Evolutionary conservation across 2,888 invertebrate genomes (phyloP).

Genomic region (Abrostola triplasia): DNA sequence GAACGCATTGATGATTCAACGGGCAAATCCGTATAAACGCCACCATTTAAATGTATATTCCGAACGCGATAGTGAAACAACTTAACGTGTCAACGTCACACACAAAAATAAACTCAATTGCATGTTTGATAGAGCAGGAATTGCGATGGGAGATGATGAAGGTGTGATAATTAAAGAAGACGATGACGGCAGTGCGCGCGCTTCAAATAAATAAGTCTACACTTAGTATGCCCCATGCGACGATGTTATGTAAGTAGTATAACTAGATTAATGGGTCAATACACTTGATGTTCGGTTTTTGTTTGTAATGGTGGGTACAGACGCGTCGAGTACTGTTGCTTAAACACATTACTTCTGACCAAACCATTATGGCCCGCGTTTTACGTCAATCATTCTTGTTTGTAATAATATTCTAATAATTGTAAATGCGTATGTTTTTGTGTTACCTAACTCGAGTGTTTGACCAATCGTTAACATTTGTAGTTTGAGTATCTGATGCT

Average conservation of each 20-base stretch:
- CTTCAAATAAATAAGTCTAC: slow-evolving; percentile 67
- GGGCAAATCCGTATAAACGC: slow-evolving; percentile 71
- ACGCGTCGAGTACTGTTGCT: slow-evolving; percentile 43
- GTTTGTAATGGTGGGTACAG: slow-evolving; percentile 38
- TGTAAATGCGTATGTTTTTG: slow-evolving; percentile 36
- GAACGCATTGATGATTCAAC: slow-evolving; percentile 71
- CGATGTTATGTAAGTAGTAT: slow-evolving; percentile 71
- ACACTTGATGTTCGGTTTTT: slow-evolving; percentile 59
- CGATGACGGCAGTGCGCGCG: slow-evolving; percentile 71
- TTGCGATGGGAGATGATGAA: slow-evolving; percentile 30
- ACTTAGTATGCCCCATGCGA: slow-evolving; percentile 69
- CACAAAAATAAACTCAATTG: slow-evolving; percentile 41
- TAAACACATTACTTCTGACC: slow-evolving; percentile 40
- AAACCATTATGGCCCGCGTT: slow-evolving; percentile 33
- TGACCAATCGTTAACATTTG: slow-evolving; percentile 53
- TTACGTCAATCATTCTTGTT: slow-evolving; percentile 57
- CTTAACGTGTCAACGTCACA: slow-evolving; percentile 22
- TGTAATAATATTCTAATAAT: slow-evolving; percentile 44
- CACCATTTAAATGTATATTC: slow-evolving; percentile 65
- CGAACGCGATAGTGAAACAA: slow-evolving; percentile 49
- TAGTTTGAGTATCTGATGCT: slow-evolving; percentile 27
- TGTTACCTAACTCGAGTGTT: slow-evolving; percentile 48
- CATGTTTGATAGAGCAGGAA: slow-evolving; percentile 30
- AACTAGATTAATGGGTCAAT: slow-evolving; percentile 80
- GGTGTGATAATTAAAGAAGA: slow-evolving; percentile 67